Evolutionary conservation across 2,797 vertebrate genomes (phyloP).

Genomic region (Thamnophis elegans): DNA sequence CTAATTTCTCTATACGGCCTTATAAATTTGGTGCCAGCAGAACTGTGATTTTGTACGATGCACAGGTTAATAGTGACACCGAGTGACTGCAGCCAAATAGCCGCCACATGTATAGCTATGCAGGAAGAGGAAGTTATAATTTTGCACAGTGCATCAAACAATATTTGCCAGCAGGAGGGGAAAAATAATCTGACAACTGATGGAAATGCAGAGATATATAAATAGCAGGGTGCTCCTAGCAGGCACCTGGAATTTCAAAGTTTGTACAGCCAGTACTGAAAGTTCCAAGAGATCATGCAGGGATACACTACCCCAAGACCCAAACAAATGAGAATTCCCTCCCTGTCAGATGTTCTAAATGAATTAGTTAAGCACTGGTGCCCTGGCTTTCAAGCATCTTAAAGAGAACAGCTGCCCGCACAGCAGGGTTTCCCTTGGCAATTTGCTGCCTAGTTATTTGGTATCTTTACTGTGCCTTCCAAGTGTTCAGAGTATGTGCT

Average conservation of each 20-base stretch:
- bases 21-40: conserved; percentile 39
- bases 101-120: not conserved
- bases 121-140: not conserved
- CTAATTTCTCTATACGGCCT: not conserved
- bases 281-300: not conserved
- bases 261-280: conserved; percentile 5
- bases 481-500: not conserved
- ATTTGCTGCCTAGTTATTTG: conserved; percentile 5
- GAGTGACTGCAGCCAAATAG: not conserved
- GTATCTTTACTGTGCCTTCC: conserved; percentile 1
- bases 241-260: not conserved
- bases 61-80: not conserved
- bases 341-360: conserved; percentile 14
- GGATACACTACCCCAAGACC: not conserved
- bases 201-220: conserved; percentile 2
- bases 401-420: conserved; percentile 32
- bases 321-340: conserved; percentile 12
- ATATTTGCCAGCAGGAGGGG: not conserved
- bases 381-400: conserved; percentile 11
- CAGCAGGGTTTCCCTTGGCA: conserved; percentile 30
- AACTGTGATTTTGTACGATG: conserved; percentile 41
- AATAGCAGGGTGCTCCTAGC: not conserved
- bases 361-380: conserved; percentile 28
- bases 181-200: not conserved
- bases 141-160: not conserved